Percentiles rank a stretch among this genome's conserved stretches.
phyloP scores from a whole-genome alignment of 2,888 invertebrate genomes.

The Macrosoma leucophasiata region DNA sequence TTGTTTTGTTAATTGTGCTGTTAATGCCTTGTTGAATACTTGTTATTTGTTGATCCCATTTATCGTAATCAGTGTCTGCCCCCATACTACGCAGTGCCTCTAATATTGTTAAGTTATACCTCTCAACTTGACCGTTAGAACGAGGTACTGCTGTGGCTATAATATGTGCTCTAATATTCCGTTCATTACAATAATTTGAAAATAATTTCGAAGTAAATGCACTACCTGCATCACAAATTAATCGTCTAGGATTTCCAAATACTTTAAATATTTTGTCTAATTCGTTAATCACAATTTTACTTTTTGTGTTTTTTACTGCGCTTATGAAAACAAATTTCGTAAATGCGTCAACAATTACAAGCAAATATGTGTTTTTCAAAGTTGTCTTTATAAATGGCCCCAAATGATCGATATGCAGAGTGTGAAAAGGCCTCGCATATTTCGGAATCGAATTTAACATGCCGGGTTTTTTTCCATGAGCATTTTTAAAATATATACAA shows the following conservation, averaged over 20 bases:
- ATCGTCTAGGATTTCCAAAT: conserved; percentile 24
- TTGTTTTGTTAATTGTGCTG: conserved; percentile 21
- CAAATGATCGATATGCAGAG: conserved; percentile 30
- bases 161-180: conserved; percentile 15
- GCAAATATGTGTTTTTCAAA: conserved; percentile 20
- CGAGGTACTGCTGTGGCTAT: conserved; percentile 18
- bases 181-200: conserved; percentile 16
- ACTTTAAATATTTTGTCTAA: conserved; percentile 24
- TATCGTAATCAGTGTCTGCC: conserved; percentile 21
- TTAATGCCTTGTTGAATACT: conserved; percentile 24
- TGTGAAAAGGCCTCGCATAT: conserved; percentile 29
- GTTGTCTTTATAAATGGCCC: conserved; percentile 25
- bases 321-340: conserved; percentile 26
- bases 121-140: conserved; percentile 25
- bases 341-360: conserved; percentile 23
- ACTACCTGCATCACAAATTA: conserved; percentile 27
- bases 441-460: conserved; percentile 24
- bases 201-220: conserved; percentile 26
- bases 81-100: conserved; percentile 21
- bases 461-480: conserved; percentile 22
- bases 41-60: conserved; percentile 22
- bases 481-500: conserved; percentile 32
- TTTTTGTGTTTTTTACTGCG: conserved; percentile 23
- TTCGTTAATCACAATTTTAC: conserved; percentile 18
- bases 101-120: conserved; percentile 24